phyloP scores from a whole-genome alignment of 2,888 invertebrate species.

The Acrobasis repandana region DNA sequence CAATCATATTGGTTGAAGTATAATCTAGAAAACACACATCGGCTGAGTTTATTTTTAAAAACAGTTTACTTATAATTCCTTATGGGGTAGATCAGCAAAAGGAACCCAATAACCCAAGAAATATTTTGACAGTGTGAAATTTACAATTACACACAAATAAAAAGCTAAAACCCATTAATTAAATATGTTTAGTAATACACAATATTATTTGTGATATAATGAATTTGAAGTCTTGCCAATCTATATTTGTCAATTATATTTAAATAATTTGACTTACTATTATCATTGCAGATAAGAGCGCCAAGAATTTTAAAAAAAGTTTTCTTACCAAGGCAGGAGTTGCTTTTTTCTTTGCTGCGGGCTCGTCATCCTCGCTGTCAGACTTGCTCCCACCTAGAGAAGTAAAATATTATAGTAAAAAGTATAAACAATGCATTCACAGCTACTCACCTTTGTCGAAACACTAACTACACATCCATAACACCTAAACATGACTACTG shows the following conservation, averaged over 20 bases:
- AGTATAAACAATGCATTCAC: slow-evolving; percentile 25
- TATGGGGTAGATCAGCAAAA: too few species aligned
- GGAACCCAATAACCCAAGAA: too few species aligned
- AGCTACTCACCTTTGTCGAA: slow-evolving; percentile 45
- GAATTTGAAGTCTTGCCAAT: slow-evolving; percentile 13
- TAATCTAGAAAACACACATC: too few species aligned
- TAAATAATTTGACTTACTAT: slow-evolving; percentile 19
- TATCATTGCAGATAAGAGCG: slow-evolving; percentile 16
- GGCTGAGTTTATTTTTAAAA: too few species aligned
- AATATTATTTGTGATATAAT: neutral
- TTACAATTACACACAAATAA: too few species aligned
- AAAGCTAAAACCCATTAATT: too few species aligned
- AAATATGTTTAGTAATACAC: too few species aligned
- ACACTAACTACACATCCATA: slow-evolving; percentile 67
- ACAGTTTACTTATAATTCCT: too few species aligned
- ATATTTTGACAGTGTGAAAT: too few species aligned
- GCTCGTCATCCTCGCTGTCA: slow-evolving; percentile 93
- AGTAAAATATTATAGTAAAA: slow-evolving; percentile 24
- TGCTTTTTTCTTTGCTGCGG: slow-evolving; percentile 88
- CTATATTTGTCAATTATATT: slow-evolving; percentile 12
- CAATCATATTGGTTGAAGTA: neutral
- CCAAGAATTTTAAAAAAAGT: slow-evolving; percentile 18
- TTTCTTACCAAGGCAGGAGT: slow-evolving; percentile 80
- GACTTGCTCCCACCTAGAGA: slow-evolving; percentile 86
- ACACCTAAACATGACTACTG: slow-evolving; percentile 59